phyloP scores from a whole-genome alignment of 2,888 invertebrate genomes.

The Bimastos eiseni region DNA sequence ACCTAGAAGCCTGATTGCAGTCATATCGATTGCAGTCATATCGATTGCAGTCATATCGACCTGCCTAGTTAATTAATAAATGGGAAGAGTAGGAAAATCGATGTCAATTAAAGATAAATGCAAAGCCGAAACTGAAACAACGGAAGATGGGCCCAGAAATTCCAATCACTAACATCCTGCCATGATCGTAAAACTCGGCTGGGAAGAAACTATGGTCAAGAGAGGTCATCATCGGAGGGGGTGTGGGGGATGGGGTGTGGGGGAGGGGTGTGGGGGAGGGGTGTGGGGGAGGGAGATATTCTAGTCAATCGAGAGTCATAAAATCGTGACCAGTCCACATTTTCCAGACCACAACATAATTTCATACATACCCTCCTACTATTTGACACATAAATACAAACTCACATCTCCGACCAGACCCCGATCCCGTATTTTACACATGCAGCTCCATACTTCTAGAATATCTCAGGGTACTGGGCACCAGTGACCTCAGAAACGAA shows the following conservation, averaged over 20 bases:
- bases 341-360: not conserved
- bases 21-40: too few species aligned
- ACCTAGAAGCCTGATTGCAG: not conserved
- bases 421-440: too few species aligned
- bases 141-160: not conserved
- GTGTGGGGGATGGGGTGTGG: too few species aligned
- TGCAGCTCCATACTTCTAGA: too few species aligned
- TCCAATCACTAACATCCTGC: conserved; percentile 4
- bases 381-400: not conserved
- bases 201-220: not conserved
- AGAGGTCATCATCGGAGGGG: not conserved
- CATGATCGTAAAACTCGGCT: conserved; percentile 3
- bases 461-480: too few species aligned
- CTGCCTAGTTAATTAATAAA: not conserved
- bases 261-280: too few species aligned
- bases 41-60: too few species aligned
- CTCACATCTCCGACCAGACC: not conserved
- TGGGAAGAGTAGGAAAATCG: not conserved
- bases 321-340: not conserved
- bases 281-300: too few species aligned
- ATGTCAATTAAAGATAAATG: not conserved
- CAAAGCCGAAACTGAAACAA: not conserved
- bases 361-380: not conserved
- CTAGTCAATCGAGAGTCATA: not conserved
- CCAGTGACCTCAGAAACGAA: too few species aligned